A percentile compares a stretch with the other conserved stretches of the same genome.
Conservation (phyloP, 2,888 invertebrate species). For the Cryptus armator region DNA sequence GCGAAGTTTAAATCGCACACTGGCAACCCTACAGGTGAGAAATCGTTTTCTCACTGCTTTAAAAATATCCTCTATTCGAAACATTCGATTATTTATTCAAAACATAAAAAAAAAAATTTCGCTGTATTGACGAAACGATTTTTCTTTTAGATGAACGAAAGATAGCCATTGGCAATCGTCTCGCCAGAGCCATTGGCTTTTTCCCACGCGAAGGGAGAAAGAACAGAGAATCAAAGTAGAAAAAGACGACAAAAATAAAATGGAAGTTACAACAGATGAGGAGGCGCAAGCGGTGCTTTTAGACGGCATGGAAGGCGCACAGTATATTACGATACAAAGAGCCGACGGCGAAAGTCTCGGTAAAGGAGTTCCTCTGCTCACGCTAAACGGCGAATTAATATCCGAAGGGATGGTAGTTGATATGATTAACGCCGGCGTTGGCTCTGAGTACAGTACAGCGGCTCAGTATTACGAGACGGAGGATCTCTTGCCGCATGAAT, state of each 20-base stretch:
- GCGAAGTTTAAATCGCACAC: constrained; percentile 77
- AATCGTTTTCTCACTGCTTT: too few relatives aligned
- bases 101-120: background rate
- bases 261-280: constrained; percentile 82
- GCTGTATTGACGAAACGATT: background rate
- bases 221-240: background rate
- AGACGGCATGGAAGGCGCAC: constrained; percentile 83
- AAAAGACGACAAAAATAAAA: constrained; percentile 64
- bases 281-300: constrained; percentile 83
- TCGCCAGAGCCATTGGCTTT: background rate
- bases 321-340: constrained; percentile 84
- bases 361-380: constrained; percentile 81
- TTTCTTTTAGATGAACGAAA: constrained; percentile 20
- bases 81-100: background rate
- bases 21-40: constrained; percentile 36
- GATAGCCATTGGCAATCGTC: background rate
- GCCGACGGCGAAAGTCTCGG: constrained; percentile 81
- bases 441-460: constrained; percentile 78
- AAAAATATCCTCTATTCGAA: background rate
- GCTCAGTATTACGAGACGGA: constrained; percentile 83
- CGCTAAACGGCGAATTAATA: constrained; percentile 82
- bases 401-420: constrained; percentile 84
- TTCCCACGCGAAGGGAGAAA: background rate
- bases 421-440: constrained; percentile 83
- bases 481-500: constrained; percentile 81